These are phyloP conservation scores for Adelognathus sp. DNA, from an alignment of 2,888 invertebrate species.

Conservation along the genomic window DNA sequence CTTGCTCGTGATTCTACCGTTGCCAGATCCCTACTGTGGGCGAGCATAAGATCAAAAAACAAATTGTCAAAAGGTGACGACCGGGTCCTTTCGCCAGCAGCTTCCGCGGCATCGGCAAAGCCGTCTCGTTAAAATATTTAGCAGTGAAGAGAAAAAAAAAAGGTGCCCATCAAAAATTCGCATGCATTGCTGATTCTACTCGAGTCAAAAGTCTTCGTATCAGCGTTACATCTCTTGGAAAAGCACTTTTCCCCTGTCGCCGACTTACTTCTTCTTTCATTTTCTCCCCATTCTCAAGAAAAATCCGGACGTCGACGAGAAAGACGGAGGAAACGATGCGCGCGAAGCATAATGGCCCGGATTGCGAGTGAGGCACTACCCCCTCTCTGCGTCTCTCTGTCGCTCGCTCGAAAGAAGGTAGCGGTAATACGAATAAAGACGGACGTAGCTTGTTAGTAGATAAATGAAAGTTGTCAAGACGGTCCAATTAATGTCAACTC, in stretches of 20 bases:
- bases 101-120: background rate
- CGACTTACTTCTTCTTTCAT: background rate
- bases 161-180: constrained; percentile 12
- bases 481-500: constrained; percentile 81
- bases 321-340: constrained; percentile 56
- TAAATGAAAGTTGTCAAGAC: constrained; percentile 80
- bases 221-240: constrained; percentile 28
- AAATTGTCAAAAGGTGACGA: background rate
- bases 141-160: background rate
- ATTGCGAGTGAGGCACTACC: constrained; percentile 32
- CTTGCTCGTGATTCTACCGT: background rate
- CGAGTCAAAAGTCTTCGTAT: background rate
- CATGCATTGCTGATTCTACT: background rate
- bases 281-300: background rate
- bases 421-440: constrained; percentile 74
- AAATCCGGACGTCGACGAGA: constrained; percentile 35
- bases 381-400: background rate
- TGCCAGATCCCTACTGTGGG: background rate
- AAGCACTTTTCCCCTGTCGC: constrained; percentile 6
- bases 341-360: constrained; percentile 48
- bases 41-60: background rate
- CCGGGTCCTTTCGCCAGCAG: background rate
- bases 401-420: constrained; percentile 51
- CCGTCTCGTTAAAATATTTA: constrained; percentile 12
- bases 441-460: constrained; percentile 80